Conservation (phyloP, 2,113 vertebrate genomes). For the Cichladusa arquata region DNA sequence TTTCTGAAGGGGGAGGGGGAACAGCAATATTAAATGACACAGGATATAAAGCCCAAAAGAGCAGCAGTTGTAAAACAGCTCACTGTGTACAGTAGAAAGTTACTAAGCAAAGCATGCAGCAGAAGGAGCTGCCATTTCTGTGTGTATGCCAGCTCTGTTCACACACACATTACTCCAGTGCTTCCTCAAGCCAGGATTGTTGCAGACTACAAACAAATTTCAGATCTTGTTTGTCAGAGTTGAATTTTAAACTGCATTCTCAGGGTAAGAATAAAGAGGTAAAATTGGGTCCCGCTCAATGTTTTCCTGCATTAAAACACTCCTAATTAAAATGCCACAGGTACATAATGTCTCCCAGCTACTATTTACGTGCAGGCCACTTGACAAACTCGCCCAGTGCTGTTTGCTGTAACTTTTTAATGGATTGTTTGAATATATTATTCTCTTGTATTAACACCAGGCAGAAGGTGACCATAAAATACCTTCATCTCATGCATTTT, state of each 20-base stretch:
- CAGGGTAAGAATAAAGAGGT: not conserved
- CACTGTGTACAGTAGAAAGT: accelerated
- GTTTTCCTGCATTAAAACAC: not conserved
- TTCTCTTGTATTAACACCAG: not conserved
- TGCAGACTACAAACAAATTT: not conserved
- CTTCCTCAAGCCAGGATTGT: not conserved
- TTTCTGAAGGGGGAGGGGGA: not conserved
- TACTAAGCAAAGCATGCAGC: not conserved
- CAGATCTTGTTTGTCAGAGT: not conserved
- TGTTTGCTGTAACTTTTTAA: not conserved
- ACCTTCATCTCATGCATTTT: not conserved
- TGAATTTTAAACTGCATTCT: not conserved
- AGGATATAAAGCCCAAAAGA: not conserved
- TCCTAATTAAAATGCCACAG: not conserved
- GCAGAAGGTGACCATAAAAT: not conserved
- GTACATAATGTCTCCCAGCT: not conserved
- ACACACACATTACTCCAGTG: not conserved
- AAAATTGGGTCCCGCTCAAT: not conserved
- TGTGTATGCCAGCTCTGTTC: too few relatives aligned
- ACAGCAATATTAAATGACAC: not conserved
- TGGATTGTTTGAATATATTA: not conserved
- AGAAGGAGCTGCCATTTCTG: not conserved
- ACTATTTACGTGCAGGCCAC: not conserved
- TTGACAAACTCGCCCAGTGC: not conserved
- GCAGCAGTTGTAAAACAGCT: not conserved